Evolutionary conservation across 2,888 invertebrate species (phyloP), one percentile per base, ranked within the genome.

Genomic region (Watsonalla binaria): DNA sequence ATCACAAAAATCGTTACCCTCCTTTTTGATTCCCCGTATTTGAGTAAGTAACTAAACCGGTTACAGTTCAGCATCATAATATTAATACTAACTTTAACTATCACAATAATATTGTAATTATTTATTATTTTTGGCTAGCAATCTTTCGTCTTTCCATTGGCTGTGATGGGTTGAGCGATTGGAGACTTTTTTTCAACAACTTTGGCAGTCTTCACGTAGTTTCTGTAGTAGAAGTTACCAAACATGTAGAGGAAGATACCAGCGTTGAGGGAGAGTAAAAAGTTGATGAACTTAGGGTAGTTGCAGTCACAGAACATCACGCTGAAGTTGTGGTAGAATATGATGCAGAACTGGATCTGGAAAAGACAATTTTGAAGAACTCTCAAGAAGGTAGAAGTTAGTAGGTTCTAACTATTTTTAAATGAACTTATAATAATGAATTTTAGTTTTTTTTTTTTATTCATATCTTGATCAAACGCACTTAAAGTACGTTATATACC

Each of bases 191-290:
- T 24, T 14, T 55, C 45, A 53, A 14, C 53, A 62, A 61, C 72
- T 33, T 52, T 68, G 39, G 24, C 5, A 11, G 0, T 68, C 54
- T 91, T 92, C 8, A 91, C 77, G 75, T 96, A 96, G 63, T 92
- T 94, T 56, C 89, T 90, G 51, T 94, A 87, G 78, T 96, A 96
- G 78, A 96, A 96, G 62, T 94, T 93, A 46, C 94, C 93, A 71
- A 96, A 96, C 87, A 96, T 93, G 70, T 95, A 96, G 5, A 95
- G 89, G 81, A 96, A 96, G 6, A 95, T 86, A 0, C 91, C 84
- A 13, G 95, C 93, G 73, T 96, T 95, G 51, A 94, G 84, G 0
- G 92, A 84, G 14, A 96, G 91, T 50, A 96, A 86, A 60, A 92
- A 92, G 49, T 94, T 93, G 64, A 96, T 92, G 11, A 90, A 78